phyloP scores from a whole-genome alignment of 2,797 vertebrate species.

The Sebastes vulpes region DNA sequence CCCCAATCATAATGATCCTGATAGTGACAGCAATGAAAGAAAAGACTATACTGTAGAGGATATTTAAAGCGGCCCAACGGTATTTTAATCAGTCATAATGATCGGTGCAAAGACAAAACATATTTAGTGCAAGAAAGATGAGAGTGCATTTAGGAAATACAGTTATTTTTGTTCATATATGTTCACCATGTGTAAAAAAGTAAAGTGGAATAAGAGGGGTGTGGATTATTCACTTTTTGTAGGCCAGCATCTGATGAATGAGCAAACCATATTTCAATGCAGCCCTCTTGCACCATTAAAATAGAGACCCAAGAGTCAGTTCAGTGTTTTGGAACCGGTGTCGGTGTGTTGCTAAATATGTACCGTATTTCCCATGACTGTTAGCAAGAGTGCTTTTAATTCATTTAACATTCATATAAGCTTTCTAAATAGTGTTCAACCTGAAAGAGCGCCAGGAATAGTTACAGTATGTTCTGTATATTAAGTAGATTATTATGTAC shows the following conservation, averaged over 20 bases:
- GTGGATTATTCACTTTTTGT: background rate
- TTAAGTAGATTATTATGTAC: slow-evolving; percentile 43
- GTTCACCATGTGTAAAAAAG: background rate
- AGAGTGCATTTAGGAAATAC: background rate
- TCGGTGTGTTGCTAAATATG: background rate
- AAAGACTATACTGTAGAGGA: background rate
- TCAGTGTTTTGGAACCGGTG: background rate
- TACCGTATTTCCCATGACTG: background rate
- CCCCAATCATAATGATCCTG: slow-evolving; percentile 88
- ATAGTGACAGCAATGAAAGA: background rate
- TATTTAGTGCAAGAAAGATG: background rate
- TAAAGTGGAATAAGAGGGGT: background rate
- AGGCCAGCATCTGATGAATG: background rate
- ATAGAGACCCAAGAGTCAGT: background rate
- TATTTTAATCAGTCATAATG: background rate
- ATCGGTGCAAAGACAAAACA: background rate
- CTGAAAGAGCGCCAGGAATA: background rate
- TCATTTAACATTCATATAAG: background rate
- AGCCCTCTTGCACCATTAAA: background rate
- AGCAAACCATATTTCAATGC: background rate
- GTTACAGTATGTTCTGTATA: background rate
- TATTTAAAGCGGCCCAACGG: background rate
- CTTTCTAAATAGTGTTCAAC: background rate
- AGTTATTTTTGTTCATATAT: background rate
- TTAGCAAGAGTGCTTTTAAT: background rate